Percentiles rank a stretch among this genome's conserved stretches.
phyloP scores from a whole-genome alignment of 2,797 vertebrate genomes.

The Halcyon leucocephala region DNA sequence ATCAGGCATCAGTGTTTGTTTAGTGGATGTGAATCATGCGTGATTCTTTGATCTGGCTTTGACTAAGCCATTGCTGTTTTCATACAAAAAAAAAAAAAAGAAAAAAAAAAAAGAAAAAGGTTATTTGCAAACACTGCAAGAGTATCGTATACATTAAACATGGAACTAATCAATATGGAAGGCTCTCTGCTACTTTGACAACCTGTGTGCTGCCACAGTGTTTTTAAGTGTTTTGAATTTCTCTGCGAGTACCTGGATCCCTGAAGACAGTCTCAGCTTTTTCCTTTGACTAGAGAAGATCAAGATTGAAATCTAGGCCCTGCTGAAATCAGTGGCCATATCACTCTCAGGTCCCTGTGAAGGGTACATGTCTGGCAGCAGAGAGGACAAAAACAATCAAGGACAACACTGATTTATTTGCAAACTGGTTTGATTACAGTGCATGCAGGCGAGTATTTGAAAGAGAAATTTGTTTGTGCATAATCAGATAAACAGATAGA shows the following conservation, averaged over 20 bases:
- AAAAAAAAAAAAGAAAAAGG: slow-evolving; percentile 6
- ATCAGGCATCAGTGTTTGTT: slow-evolving; percentile 85
- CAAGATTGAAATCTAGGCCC: slow-evolving; percentile 17
- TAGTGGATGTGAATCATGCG: slow-evolving; percentile 80
- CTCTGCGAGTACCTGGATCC: slow-evolving; percentile 18
- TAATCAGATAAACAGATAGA: slow-evolving; percentile 26
- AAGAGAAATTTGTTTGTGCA: slow-evolving; percentile 52
- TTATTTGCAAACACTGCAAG: slow-evolving; percentile 80
- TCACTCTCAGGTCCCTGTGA: not conserved
- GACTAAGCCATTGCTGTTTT: slow-evolving; percentile 80
- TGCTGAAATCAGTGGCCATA: slow-evolving; percentile 10
- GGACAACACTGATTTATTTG: slow-evolving; percentile 50
- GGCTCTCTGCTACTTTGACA: slow-evolving; percentile 75
- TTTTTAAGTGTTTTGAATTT: slow-evolving; percentile 50
- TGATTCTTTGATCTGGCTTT: slow-evolving; percentile 81
- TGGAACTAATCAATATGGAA: slow-evolving; percentile 80
- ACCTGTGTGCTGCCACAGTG: not conserved
- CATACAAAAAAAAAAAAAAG: slow-evolving; percentile 76
- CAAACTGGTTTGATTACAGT: slow-evolving; percentile 44
- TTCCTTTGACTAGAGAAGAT: slow-evolving; percentile 20
- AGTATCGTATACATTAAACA: slow-evolving; percentile 80
- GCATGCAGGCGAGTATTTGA: slow-evolving; percentile 18
- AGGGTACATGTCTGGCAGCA: not conserved
- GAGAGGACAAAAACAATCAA: slow-evolving; percentile 56
- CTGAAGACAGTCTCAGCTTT: not conserved